Evolutionary conservation across 2,888 invertebrate genomes (phyloP), one percentile per base, ranked within the genome.

Genomic region (Artemia sp.): DNA sequence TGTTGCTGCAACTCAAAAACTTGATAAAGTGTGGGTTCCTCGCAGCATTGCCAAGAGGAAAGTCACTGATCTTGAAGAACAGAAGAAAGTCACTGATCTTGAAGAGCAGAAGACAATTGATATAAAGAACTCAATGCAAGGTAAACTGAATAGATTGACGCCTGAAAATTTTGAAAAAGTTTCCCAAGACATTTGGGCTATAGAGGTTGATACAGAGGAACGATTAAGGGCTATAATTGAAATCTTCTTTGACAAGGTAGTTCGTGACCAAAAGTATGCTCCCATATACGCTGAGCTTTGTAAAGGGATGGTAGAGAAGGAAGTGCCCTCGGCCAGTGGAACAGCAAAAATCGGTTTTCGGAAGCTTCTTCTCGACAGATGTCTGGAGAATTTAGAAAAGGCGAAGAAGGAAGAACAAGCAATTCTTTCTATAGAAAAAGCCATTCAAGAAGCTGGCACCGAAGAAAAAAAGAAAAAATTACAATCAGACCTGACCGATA

Each of bases 231-330:
- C 88, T 74, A 89, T 92, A 14, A 92, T 94, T 75, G 85, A 89
- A 76, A 83, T 95, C 72, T 89, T 95, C 7, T 95, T 95, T 78
- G 92, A 94, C 77, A 96, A 96, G 81, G 90, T 83, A 24, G 89
- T 95, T 70, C 91, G 93, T 79, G 95, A 96, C 78, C 95, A 95
- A 0, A 90, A 86, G 75, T 96, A 94, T 78, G 90, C 92, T 12
- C 87, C 88, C 70, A 90, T 90, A 0, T 96, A 96, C 81, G 94
- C 95, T 2, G 83, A 85, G 67, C 86, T 96, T 84, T 90, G 90
- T 76, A 83, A 85, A 76, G 85, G 87, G 76, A 80, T 91, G 67
- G 82, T 83, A 38, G 77, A 79, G 74, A 82, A 87, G 75, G 85
- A 85, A 82, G 87, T 88, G 74, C 76, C 78, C 8, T 75, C 76